These are phyloP conservation scores for Epinephelus moara DNA, from an alignment of 2,113 vertebrate species.

Conservation along the genomic window DNA sequence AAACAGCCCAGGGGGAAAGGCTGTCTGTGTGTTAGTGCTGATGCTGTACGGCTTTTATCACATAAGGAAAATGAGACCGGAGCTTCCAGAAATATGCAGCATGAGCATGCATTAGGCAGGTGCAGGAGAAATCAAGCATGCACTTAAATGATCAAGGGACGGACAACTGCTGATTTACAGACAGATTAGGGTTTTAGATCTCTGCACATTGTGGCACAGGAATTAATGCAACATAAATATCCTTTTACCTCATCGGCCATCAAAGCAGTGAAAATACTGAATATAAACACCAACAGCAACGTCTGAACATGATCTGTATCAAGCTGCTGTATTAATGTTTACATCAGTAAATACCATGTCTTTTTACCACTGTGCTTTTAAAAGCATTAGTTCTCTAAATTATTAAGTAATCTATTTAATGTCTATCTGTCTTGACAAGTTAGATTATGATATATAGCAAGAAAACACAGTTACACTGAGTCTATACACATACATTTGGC, in stretches of 20 bases:
- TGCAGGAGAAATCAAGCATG: slow-evolving; percentile 50
- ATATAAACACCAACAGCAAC: slow-evolving; percentile 2
- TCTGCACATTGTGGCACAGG: background rate
- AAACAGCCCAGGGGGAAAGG: slow-evolving; percentile 44
- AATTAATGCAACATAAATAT: slow-evolving; percentile 29
- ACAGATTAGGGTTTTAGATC: slow-evolving; percentile 38
- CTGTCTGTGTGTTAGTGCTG: slow-evolving; percentile 47
- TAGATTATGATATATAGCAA: background rate
- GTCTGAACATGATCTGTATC: slow-evolving; percentile 2
- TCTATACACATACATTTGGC: background rate
- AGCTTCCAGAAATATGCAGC: slow-evolving; percentile 39
- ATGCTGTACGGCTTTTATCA: slow-evolving; percentile 50
- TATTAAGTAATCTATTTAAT: background rate
- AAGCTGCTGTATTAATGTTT: background rate
- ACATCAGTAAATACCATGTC: background rate
- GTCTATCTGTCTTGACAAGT: too few species aligned
- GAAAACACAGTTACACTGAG: background rate
- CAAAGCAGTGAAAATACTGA: background rate
- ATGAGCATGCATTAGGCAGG: slow-evolving; percentile 25
- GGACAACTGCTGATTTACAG: slow-evolving; percentile 50
- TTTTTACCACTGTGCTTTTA: background rate
- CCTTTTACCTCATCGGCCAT: slow-evolving; percentile 8
- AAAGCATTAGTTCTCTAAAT: background rate
- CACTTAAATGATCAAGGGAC: slow-evolving; percentile 49
- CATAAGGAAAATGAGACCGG: slow-evolving; percentile 36